Evolutionary conservation across 2,113 vertebrate species (phyloP).

Genomic region (Macroglossus sobrinus): DNA sequence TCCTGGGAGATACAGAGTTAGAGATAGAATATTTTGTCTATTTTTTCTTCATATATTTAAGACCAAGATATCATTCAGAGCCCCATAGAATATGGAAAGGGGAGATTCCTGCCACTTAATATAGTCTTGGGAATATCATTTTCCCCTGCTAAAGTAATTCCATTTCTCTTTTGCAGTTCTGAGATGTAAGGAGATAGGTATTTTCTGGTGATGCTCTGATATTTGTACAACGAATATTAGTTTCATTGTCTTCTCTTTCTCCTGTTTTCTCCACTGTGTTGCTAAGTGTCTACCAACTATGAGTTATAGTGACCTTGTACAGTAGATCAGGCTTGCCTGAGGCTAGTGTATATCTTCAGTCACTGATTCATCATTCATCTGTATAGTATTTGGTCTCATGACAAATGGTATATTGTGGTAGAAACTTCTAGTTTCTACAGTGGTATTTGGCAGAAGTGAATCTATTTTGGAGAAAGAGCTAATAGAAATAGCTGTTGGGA

Average conservation of each 20-base stretch:
- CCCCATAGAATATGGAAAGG: not conserved
- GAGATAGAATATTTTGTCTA: not conserved
- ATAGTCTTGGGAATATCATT: not conserved
- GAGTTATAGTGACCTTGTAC: not conserved
- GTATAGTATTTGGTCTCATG: not conserved
- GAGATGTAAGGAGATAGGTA: not conserved
- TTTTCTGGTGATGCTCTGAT: not conserved
- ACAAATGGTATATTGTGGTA: not conserved
- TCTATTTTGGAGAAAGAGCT: not conserved
- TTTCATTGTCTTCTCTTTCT: not conserved
- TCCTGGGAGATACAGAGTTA: not conserved
- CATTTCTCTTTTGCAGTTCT: not conserved
- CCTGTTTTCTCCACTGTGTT: not conserved
- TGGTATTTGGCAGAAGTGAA: not conserved
- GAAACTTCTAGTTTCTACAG: not conserved
- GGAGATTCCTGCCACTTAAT: not conserved
- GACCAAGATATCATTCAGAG: not conserved
- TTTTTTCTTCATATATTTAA: not conserved
- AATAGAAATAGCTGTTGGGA: not conserved
- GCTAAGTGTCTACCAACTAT: not conserved
- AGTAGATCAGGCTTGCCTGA: not conserved
- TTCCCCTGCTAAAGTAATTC: not conserved
- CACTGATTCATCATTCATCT: not conserved
- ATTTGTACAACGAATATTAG: not conserved
- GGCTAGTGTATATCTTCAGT: not conserved